These are phyloP conservation scores for Vireo griseus DNA, from an alignment of 2,797 vertebrate species.

Conservation along the genomic window DNA sequence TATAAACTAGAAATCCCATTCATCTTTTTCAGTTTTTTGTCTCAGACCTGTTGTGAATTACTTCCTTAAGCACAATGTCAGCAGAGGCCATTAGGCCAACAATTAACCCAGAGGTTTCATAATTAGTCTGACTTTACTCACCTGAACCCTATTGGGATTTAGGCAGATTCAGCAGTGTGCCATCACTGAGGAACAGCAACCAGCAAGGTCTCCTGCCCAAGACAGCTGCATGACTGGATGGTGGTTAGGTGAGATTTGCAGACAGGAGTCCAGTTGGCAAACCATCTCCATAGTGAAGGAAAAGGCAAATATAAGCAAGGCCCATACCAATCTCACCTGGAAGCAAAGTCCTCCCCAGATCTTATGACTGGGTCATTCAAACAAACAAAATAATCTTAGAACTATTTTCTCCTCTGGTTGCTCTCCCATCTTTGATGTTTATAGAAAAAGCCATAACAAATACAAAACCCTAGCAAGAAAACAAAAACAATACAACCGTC, in stretches of 20 bases:
- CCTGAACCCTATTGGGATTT: neutral
- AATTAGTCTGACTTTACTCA: neutral
- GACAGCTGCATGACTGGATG: neutral
- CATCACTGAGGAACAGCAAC: neutral
- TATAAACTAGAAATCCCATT: neutral
- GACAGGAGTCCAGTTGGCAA: neutral
- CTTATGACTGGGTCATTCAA: neutral
- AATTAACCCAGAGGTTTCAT: neutral
- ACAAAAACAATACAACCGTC: neutral
- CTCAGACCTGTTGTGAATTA: neutral
- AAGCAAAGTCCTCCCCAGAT: neutral
- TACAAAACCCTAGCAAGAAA: neutral
- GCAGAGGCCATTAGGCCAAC: neutral
- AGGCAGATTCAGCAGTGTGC: neutral
- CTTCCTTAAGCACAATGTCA: neutral
- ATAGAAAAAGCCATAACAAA: neutral
- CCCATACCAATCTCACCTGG: neutral
- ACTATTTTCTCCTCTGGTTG: neutral
- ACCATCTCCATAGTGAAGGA: neutral
- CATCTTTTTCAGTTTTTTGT: neutral
- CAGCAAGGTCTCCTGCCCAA: neutral
- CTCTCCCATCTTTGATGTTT: neutral
- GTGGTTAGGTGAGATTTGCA: neutral
- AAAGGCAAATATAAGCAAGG: neutral
- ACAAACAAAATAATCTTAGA: neutral